phyloP scores from a whole-genome alignment of 2,113 vertebrate genomes.

The Serinus canaria region DNA sequence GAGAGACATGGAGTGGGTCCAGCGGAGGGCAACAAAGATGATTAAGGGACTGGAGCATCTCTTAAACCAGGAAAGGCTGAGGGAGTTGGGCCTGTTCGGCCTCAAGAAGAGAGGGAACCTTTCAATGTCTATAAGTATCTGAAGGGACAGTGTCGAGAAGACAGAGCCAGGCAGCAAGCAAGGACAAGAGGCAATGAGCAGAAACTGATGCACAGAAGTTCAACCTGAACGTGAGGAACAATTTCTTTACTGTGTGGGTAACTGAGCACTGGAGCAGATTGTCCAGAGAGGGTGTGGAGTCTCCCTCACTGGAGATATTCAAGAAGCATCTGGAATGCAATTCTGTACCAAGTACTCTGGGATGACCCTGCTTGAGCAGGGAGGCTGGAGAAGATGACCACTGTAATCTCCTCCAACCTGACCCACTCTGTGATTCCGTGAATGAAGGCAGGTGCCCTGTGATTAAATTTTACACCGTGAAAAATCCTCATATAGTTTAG shows the following conservation, averaged over 20 bases:
- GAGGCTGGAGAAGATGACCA: background rate
- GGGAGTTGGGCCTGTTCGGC: background rate
- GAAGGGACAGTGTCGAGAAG: background rate
- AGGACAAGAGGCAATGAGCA: background rate
- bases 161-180: background rate
- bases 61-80: background rate
- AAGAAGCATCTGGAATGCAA: background rate
- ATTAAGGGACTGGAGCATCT: background rate
- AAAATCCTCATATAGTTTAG: background rate
- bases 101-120: background rate
- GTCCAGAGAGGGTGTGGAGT: background rate
- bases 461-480: background rate
- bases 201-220: background rate
- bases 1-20: background rate
- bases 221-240: background rate
- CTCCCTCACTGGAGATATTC: background rate
- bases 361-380: background rate
- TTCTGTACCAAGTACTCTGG: background rate
- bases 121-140: background rate
- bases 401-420: background rate
- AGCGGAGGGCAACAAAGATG: background rate
- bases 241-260: background rate
- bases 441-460: background rate
- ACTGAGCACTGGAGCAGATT: background rate
- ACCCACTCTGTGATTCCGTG: background rate